Evolutionary conservation across 2,113 vertebrate species (phyloP).

Genomic region (Murina feae): DNA sequence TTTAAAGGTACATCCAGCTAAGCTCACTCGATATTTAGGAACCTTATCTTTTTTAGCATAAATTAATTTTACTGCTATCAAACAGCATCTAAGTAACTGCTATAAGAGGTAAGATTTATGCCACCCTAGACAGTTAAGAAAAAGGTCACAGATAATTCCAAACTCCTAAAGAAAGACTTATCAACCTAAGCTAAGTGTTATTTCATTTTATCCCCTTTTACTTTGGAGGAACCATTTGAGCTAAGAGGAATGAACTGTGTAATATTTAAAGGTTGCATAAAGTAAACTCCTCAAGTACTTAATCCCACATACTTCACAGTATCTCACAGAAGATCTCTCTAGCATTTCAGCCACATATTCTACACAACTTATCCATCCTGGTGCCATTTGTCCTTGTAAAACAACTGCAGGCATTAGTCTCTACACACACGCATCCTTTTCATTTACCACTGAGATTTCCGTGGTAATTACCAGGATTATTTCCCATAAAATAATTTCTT

Average conservation of each 20-base stretch:
- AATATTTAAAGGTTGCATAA: not conserved
- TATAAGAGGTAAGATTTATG: not conserved
- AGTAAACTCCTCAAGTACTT: not conserved
- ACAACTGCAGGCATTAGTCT: not conserved
- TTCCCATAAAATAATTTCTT: conserved; percentile 40
- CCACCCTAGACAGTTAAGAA: not conserved
- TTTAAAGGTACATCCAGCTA: conserved; percentile 73
- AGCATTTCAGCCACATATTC: not conserved
- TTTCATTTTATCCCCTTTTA: not conserved
- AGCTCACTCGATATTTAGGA: conserved; percentile 59
- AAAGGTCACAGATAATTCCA: not conserved
- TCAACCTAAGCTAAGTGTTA: not conserved
- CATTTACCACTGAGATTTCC: not conserved
- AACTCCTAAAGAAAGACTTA: not conserved
- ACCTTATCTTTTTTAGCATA: conserved; percentile 67
- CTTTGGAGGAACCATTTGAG: not conserved
- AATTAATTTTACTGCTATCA: conserved; percentile 67
- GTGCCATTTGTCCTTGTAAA: not conserved
- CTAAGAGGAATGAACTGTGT: not conserved
- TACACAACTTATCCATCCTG: not conserved
- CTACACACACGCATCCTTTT: not conserved
- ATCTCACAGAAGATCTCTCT: not conserved
- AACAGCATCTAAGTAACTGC: not conserved
- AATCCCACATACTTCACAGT: not conserved
- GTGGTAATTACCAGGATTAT: not conserved